Evolutionary conservation across 1,140 invertebrate species (phyloP), one percentile per base, ranked within the genome.

Genomic region (Anoplophora glabripennis): DNA sequence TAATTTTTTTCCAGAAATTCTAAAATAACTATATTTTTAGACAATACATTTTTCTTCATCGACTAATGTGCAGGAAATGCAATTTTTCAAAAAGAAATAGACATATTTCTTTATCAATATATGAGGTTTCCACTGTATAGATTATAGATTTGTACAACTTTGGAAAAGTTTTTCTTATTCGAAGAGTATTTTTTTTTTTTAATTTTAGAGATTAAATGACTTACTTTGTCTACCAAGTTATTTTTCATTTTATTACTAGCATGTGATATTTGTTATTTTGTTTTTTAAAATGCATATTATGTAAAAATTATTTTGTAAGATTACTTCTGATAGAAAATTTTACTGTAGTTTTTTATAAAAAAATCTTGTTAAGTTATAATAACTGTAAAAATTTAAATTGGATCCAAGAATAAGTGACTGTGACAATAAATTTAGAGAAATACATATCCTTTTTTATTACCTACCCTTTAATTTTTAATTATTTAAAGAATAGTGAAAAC

Each of bases 391-490:
- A 38, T 44, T 53, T 3, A 28, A 28, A 28, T 28, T 28, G 21
- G 21, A 28, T 28, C 21, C 21, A 28, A 28, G 21, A 28, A 28
- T 53, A 53, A 54, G 58, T 60, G 58, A 60, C 58, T 60, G 57
- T 59, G 58, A 60, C 58, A 60, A 60, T 60, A 60, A 60, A 44
- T n/a, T 44, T 60, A 60, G 52, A 15, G 54, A 60, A 53, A 60
- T 53, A 53, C 41, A 53, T 21, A 5, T 28, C 5, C 3, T 28
- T 28, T 28, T 28, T 28, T 28, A n/a, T n/a, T 28, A 28, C 5
- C 3, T 28, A 28, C 21, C 21, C 21, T 3, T 28, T n/a, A n/a
- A 28, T 28, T 28, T 28, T 28, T 28, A 28, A 28, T 5, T n/a
- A n/a, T n/a, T n/a, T n/a, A n/a, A n/a, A n/a, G n/a, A n/a, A n/a